Conservation (phyloP, 2,888 invertebrate species). For the Campaea margaritaria region DNA sequence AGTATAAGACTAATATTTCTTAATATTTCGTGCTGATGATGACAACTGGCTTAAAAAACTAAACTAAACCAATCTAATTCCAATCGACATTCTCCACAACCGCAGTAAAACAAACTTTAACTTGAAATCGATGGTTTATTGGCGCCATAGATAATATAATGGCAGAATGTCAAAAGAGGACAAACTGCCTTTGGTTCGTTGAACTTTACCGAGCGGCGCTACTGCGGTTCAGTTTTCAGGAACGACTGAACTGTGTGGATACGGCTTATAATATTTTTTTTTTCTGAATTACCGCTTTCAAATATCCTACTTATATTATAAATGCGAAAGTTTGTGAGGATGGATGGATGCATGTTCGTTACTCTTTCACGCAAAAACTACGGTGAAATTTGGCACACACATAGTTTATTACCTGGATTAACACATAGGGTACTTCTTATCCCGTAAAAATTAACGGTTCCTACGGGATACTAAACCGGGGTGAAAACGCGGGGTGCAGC, state of each 20-base stretch:
- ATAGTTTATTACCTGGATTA: too few relatives aligned
- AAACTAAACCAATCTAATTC: neutral
- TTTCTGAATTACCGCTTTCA: neutral
- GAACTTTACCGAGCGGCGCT: conserved; percentile 62
- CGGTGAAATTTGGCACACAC: too few relatives aligned
- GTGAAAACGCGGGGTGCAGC: too few relatives aligned
- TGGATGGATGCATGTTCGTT: too few relatives aligned
- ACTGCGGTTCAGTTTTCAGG: conserved; percentile 63
- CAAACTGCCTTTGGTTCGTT: conserved; percentile 54
- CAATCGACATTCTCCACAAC: neutral
- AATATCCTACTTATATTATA: too few relatives aligned
- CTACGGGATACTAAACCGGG: too few relatives aligned
- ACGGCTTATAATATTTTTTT: conserved; percentile 10
- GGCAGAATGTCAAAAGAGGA: conserved; percentile 32
- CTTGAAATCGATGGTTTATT: conserved; percentile 27
- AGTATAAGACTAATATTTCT: too few relatives aligned
- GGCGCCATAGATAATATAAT: conserved; percentile 20
- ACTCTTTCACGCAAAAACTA: too few relatives aligned
- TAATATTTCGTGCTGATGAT: neutral
- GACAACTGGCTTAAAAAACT: neutral
- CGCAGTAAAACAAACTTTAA: conserved; percentile 20
- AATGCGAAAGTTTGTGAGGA: too few relatives aligned
- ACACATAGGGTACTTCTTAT: too few relatives aligned
- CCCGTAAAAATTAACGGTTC: too few relatives aligned
- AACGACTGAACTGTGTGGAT: conserved; percentile 51